Base-by-base conservation (phyloP, 2,888 invertebrate species). In the Timema cristinae region DNA sequence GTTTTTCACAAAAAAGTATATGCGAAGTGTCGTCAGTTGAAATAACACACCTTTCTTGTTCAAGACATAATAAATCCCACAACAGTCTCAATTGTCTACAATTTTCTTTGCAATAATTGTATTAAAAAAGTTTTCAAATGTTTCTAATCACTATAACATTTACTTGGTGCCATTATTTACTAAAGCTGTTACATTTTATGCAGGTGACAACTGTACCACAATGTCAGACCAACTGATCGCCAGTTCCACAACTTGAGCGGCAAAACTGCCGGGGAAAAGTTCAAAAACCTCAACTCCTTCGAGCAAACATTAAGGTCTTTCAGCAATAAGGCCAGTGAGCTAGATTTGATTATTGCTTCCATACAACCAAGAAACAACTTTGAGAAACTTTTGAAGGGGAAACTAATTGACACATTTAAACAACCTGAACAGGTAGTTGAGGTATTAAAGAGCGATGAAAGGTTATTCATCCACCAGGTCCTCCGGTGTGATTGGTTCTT, bases 401-500 rank as follows among this genome's bases (percentile, higher is more conserved):
- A 48, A 15, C 7, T 63, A 11, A 63, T 63, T 48, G n/a, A 63
- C 9, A 13, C 63, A 0, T 63, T 63, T 13, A 63, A 63, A 32
- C 32, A 63, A 48, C 13, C 63, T 6, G 47, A 47, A 47, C 11
- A 63, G 2, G 63, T 63, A 10, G 11, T 63, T 6, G 32, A 63
- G 32, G 63, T 63, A 13, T 32, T 63, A 48, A 16, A 15, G 47
- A 10, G 63, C 11, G 63, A 63, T 48, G 63, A 63, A 32, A 63
- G 47, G 48, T 63, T 63, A 48, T 63, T 63, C 48, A 63, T 47
- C 10, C 32, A 63, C 6, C 63, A 63, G 48, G 47, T 63, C 47
- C 63, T 63, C 48, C 10, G 2, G 47, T 63, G 63, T 63, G 63
- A 63, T 48, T 63, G 63, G 63, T 63, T 63, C 63, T 63, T 63